Percentiles rank a stretch among this genome's conserved stretches.
phyloP scores from a whole-genome alignment of 30 jellyfish, hydroid and myxozoan genomes.

The Sanderia malayensis region DNA sequence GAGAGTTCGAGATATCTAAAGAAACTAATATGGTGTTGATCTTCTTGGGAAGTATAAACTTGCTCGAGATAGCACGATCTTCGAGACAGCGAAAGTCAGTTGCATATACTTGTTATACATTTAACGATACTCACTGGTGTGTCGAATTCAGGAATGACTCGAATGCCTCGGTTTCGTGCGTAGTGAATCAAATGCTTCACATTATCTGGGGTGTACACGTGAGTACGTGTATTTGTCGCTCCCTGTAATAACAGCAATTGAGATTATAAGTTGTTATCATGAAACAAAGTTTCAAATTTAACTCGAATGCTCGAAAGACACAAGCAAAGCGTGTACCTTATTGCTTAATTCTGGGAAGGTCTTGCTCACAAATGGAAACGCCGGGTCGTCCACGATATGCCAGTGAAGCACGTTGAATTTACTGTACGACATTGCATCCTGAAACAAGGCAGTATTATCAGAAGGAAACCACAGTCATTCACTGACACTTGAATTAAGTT shows the following conservation, averaged over 20 bases:
- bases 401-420: slow-evolving; percentile 82
- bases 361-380: slow-evolving; percentile 87
- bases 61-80: too few species aligned
- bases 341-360: slow-evolving; percentile 70
- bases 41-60: too few species aligned
- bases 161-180: neutral
- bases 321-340: slow-evolving; percentile 24
- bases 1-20: too few species aligned
- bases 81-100: too few species aligned
- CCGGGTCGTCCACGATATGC: slow-evolving; percentile 94
- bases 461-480: too few species aligned
- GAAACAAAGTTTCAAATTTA: neutral
- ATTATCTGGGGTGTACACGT: slow-evolving; percentile 3
- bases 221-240: slow-evolving; percentile 1
- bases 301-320: neutral
- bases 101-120: too few species aligned
- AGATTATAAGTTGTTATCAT: neutral
- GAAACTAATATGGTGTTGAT: too few species aligned
- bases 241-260: neutral
- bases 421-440: slow-evolving; percentile 89
- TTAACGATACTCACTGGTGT: slow-evolving; percentile 11
- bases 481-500: too few species aligned
- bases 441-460: too few species aligned
- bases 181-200: neutral
- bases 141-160: slow-evolving; percentile 7